Base-by-base conservation (phyloP, 2,888 invertebrate genomes). In the Drosophila kuntzei region DNA sequence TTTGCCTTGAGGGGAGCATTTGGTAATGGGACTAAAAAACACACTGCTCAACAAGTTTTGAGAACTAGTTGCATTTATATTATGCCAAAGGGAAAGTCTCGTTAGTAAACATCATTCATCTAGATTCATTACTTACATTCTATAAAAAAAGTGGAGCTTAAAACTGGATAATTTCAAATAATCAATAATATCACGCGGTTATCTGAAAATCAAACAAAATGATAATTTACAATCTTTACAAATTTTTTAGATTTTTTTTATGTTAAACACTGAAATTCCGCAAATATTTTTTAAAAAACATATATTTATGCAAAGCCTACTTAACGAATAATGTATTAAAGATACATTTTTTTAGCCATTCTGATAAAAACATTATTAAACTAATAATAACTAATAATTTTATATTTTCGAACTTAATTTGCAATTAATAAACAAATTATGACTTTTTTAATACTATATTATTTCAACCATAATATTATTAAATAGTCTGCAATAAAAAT, bases 161-260 rank as follows among this genome's bases (percentile, higher is more conserved):
- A 18, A 73, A 44, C 74, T 68, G 57, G 51, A 57, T 32, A 71
- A 73, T 74, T 72, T 72, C 9, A 47, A 62, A 57, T 29, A 49
- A 22, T 18, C 29, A 55, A 53, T 32, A 22, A n/a, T 27, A n/a
- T 34, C 14, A n/a, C 37, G 29, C 50, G 44, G 5, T 27, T 37
- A 32, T 34, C 29, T 16, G 18, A 54, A 54, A 34, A 8, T 16
- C n/a, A 20, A 36, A 46, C 44, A 41, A 47, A 36, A 3, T 2
- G 43, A 22, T 43, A 47, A 55, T 46, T 62, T 67, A 8, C 9
- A 60, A 43, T 53, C 51, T 57, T 69, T 57, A 25, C 37, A 14
- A 32, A 55, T 51, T 60, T 41, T 53, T 47, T 12, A n/a, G 29
- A 2, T 32, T 47, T 32, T 37, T 51, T 51, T 51, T 51, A 46